Base-by-base conservation (phyloP, 2,888 invertebrate species). In the Tinea trinotella region DNA sequence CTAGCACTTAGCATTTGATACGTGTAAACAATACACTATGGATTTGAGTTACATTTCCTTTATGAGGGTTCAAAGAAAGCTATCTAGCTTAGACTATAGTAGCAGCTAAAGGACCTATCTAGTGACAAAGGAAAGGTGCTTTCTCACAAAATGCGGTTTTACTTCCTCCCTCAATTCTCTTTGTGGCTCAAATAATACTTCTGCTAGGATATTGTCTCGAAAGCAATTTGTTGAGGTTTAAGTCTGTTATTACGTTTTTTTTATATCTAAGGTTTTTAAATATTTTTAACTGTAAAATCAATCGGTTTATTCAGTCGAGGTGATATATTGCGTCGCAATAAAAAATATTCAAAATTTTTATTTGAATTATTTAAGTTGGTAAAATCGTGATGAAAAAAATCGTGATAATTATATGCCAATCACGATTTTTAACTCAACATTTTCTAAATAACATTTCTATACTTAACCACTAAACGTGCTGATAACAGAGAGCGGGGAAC, bases 51-150 rank as follows among this genome's bases (percentile, higher is more conserved):
- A 40, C 13, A 40, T 40, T 40, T 40, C 13, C 40, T 40, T 30
- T 13, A 15, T 40, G 13, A 40, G 40, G n/a, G 40, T 13, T 3
- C 2, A 15, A 10, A 19, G 10, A 46, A 46, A 46, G 46, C 18
- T 12, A 40, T 6, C 19, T n/a, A 17, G 13, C 48, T 48, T 19
- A 48, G 17, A 12, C 18, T 19, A 18, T 20, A 48, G 48, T 18
- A 20, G 20, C 18, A 48, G 20, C 48, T 19, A 48, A 48, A 48
- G n/a, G 48, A 48, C 19, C 48, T 50, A 50, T 50, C 50, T 50
- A 50, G 50, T 50, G 50, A 50, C 50, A 50, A 50, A 50, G 50
- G 50, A 50, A 50, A 50, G 24, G 24, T 50, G 50, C 22, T 50
- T 50, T 50, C 50, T 12, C 22, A 24, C 50, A 50, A 50, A 50